Conservation (phyloP, 1,140 invertebrate species). For the Proctacanthus coquilletti region DNA sequence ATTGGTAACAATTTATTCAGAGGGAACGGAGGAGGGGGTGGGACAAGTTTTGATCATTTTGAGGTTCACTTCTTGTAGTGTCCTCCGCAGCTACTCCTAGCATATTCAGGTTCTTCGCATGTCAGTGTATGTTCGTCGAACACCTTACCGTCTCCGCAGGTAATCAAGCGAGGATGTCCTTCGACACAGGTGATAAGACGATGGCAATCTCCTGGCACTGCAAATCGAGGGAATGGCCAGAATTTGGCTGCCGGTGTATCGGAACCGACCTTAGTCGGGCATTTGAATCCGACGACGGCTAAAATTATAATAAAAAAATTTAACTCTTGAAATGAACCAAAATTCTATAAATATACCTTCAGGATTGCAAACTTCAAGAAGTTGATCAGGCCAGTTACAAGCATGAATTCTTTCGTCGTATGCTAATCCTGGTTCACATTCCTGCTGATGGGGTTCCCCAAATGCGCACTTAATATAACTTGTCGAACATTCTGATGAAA, state of each 20-base stretch:
- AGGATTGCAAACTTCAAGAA: slow-evolving; percentile 71
- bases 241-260: slow-evolving; percentile 65
- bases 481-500: slow-evolving; percentile 61
- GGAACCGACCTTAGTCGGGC: slow-evolving; percentile 64
- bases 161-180: slow-evolving; percentile 65
- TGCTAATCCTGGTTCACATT: slow-evolving; percentile 71
- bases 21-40: too few relatives aligned
- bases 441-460: slow-evolving; percentile 58
- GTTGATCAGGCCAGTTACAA: slow-evolving; percentile 86
- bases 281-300: slow-evolving; percentile 70
- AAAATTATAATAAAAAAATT: slow-evolving; percentile 9
- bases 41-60: too few relatives aligned
- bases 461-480: slow-evolving; percentile 74
- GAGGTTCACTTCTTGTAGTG: too few relatives aligned
- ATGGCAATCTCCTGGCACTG: slow-evolving; percentile 67
- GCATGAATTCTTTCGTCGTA: slow-evolving; percentile 77
- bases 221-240: slow-evolving; percentile 79
- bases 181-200: slow-evolving; percentile 78
- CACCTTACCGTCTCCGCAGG: slow-evolving; percentile 71
- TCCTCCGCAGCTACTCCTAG: too few relatives aligned
- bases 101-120: slow-evolving; percentile 53
- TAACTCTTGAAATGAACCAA: neutral
- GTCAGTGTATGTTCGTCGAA: slow-evolving; percentile 68
- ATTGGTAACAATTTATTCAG: too few relatives aligned
- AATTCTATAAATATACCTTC: slow-evolving; percentile 45